phyloP scores from a whole-genome alignment of 2,888 invertebrate genomes.

The Cataglyphis altisquamis region DNA sequence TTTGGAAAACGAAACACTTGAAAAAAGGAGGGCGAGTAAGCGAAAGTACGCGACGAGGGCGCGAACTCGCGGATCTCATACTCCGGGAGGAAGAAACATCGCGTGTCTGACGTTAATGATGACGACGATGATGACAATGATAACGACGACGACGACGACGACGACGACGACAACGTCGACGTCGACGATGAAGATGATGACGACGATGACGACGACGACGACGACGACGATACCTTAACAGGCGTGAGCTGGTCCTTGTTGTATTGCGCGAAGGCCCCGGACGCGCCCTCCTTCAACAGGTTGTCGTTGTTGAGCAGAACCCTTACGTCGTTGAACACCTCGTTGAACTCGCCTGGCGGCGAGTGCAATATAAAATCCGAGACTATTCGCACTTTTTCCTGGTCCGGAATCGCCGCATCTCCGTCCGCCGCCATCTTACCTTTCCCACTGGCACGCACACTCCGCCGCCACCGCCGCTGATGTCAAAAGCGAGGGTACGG shows the following conservation, averaged over 20 bases:
- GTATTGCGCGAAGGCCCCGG: constrained; percentile 98
- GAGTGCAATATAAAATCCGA: constrained; percentile 99
- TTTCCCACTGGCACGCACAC: constrained; percentile 82
- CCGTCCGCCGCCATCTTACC: constrained; percentile 94
- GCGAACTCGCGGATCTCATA: not conserved
- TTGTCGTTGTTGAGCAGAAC: constrained; percentile 97
- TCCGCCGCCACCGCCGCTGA: constrained; percentile 75
- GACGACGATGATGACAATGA: constrained; percentile 35
- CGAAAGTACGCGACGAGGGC: constrained; percentile 6
- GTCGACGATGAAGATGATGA: not conserved
- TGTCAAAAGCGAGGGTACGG: constrained; percentile 83
- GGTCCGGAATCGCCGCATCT: constrained; percentile 94
- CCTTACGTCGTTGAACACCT: constrained; percentile 99
- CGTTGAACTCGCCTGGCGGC: constrained; percentile 99
- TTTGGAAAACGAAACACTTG: constrained; percentile 26
- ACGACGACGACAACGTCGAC: not conserved
- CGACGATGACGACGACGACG: not conserved
- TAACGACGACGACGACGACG: constrained; percentile 18
- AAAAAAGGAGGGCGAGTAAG: not conserved
- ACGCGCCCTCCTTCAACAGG: constrained; percentile 97
- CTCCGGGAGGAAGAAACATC: not conserved
- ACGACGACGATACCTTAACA: constrained; percentile 88
- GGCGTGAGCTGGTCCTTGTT: constrained; percentile 99
- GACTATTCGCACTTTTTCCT: constrained; percentile 98
- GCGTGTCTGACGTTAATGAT: constrained; percentile 29